A percentile compares a stretch with the other conserved stretches of the same genome.
phyloP scores from a whole-genome alignment of 2,113 vertebrate species.

The Prinia subflava region DNA sequence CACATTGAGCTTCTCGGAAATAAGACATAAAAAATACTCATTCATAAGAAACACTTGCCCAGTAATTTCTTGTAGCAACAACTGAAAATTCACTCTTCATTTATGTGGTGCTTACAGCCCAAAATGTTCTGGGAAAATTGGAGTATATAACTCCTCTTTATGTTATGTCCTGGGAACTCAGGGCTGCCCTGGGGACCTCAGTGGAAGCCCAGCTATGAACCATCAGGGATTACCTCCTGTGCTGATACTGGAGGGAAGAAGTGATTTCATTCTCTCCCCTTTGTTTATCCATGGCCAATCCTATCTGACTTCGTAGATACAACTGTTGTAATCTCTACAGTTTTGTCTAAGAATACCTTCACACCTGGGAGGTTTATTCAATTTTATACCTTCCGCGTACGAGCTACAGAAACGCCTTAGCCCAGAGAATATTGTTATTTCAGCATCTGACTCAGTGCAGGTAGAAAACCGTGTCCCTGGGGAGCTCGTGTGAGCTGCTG shows the following conservation, averaged over 20 bases:
- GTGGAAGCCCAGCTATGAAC: neutral
- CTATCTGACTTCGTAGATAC: accelerated
- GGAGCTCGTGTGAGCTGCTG: accelerated
- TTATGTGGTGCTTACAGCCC: neutral
- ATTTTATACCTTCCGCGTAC: neutral
- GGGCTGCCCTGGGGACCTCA: neutral
- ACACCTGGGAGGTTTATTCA: neutral
- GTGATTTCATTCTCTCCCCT: accelerated
- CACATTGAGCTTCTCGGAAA: neutral
- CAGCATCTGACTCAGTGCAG: neutral
- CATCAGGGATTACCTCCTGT: accelerated
- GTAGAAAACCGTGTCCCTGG: accelerated
- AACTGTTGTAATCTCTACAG: neutral
- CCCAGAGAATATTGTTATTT: neutral
- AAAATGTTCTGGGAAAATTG: neutral
- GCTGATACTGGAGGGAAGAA: neutral
- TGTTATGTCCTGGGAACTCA: neutral
- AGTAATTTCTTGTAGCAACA: neutral
- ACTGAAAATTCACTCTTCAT: neutral
- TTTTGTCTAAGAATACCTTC: neutral
- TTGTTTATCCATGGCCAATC: accelerated
- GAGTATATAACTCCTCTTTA: neutral
- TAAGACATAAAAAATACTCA: neutral
- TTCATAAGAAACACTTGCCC: neutral
- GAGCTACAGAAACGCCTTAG: neutral